phyloP scores from a whole-genome alignment of 2,797 vertebrate genomes.

The Coccyzus lansbergi region DNA sequence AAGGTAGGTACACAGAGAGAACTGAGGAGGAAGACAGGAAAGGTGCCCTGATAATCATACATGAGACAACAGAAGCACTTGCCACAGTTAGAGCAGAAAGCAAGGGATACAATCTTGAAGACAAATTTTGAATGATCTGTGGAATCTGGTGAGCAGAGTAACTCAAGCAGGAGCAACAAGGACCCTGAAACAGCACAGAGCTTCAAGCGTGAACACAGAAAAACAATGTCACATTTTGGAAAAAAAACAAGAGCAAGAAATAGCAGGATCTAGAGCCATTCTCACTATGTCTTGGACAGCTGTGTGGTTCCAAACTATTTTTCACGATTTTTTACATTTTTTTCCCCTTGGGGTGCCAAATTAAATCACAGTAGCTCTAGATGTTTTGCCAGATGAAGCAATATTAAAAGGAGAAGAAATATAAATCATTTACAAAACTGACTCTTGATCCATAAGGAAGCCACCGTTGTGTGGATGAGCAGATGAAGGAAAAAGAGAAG shows the following conservation, averaged over 20 bases:
- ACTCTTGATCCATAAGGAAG: not conserved
- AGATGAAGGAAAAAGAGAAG: not conserved
- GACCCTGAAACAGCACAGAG: not conserved
- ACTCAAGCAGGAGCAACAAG: not conserved
- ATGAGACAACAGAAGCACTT: not conserved
- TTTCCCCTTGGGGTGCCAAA: not conserved
- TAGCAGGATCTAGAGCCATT: not conserved
- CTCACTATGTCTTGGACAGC: not conserved
- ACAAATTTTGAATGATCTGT: not conserved
- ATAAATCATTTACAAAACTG: conserved; percentile 24
- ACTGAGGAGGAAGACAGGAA: not conserved
- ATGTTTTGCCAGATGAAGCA: not conserved
- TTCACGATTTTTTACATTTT: not conserved
- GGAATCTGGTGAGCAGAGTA: not conserved
- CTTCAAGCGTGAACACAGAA: not conserved
- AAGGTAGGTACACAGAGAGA: not conserved
- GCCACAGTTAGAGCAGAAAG: not conserved
- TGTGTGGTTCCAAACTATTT: not conserved
- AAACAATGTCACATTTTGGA: not conserved
- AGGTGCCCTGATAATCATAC: not conserved
- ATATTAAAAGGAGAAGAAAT: conserved; percentile 13
- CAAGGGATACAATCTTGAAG: not conserved
- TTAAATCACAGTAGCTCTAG: conserved; percentile 14
- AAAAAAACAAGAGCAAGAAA: not conserved
- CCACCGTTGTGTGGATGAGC: not conserved